Evolutionary conservation across 2,113 vertebrate species (phyloP).

Genomic region (Hemichromis elongatus): DNA sequence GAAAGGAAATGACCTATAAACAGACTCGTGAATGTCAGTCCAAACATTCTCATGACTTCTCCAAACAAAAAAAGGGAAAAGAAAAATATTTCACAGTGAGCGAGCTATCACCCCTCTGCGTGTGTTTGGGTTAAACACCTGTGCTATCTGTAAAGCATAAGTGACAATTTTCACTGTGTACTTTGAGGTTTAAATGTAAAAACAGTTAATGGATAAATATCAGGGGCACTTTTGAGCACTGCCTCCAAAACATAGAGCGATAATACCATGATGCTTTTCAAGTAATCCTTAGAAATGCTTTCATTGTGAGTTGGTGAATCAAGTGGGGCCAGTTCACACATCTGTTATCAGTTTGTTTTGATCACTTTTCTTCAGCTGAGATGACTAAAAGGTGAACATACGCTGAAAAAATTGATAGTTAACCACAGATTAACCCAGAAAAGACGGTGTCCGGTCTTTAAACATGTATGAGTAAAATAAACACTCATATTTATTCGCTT

Average conservation of each 20-base stretch:
- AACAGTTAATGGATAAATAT: background rate
- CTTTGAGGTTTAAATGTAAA: background rate
- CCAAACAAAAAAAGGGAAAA: background rate
- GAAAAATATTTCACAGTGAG: constrained; percentile 14
- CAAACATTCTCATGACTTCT: constrained; percentile 38
- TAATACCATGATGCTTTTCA: background rate
- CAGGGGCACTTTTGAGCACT: constrained; percentile 1
- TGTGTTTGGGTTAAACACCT: constrained; percentile 40
- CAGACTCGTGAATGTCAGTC: background rate
- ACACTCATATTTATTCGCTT: background rate
- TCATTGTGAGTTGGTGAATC: background rate
- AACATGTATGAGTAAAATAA: background rate
- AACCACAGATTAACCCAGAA: background rate
- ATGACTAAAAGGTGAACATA: background rate
- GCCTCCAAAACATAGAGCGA: background rate
- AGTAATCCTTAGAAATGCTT: background rate
- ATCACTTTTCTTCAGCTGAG: background rate
- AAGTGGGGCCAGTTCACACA: background rate
- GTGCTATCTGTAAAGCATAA: constrained; percentile 7
- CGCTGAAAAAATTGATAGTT: background rate
- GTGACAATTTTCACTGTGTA: constrained; percentile 22
- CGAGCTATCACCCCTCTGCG: background rate
- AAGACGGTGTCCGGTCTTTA: background rate
- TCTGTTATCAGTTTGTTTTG: background rate
- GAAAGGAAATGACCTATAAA: constrained; percentile 11